phyloP scores from a whole-genome alignment of 2,113 vertebrate genomes.

The Guaruba guarouba region DNA sequence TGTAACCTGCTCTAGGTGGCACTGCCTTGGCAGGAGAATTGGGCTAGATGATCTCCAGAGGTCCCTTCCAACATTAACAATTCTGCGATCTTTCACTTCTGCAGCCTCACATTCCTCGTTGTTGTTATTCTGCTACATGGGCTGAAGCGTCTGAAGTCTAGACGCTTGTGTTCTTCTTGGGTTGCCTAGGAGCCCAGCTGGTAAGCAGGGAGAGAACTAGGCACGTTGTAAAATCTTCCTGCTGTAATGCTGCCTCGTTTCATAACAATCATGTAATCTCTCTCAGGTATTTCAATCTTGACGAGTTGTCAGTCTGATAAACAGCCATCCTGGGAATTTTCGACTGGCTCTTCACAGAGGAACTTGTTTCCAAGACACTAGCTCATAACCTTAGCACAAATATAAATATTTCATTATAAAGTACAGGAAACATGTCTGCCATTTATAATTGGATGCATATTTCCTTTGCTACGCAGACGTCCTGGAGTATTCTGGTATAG shows the following conservation, averaged over 20 bases:
- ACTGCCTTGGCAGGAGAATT: neutral
- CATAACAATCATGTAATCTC: neutral
- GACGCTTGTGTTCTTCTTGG: neutral
- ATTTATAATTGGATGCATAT: neutral
- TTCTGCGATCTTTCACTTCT: neutral
- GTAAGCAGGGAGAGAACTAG: neutral
- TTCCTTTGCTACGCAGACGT: neutral
- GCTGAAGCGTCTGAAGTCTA: neutral
- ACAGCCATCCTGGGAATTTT: neutral
- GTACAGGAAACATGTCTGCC: neutral
- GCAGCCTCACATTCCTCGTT: neutral
- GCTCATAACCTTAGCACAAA: neutral
- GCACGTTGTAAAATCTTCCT: neutral
- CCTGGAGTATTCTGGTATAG: neutral
- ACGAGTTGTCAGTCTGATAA: neutral
- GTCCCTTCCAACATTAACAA: neutral
- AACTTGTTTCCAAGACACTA: neutral
- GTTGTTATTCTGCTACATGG: neutral
- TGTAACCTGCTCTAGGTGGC: neutral
- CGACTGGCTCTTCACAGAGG: neutral
- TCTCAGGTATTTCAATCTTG: neutral
- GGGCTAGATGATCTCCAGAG: neutral
- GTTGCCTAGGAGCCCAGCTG: conserved; percentile 10
- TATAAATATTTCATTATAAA: neutral
- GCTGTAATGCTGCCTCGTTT: neutral